Base-by-base conservation (phyloP, 2,113 vertebrate genomes). In the Puffinus mauretanicus region DNA sequence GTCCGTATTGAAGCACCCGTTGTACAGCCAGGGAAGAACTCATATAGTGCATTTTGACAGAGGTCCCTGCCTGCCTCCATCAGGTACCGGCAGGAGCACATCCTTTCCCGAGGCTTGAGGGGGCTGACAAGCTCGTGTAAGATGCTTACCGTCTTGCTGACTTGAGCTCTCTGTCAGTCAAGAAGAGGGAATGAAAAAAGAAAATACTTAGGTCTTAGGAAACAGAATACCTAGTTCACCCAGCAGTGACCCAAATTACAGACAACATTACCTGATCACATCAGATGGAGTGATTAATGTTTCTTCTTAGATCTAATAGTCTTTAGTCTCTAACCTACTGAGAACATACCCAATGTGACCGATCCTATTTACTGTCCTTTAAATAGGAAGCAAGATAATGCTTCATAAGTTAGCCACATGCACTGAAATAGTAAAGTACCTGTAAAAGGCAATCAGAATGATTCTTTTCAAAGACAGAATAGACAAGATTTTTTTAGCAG, bases 1-100 rank as follows among this genome's bases (percentile, higher is more conserved):
- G 25, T 76, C 16, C 8, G 0, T 49, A 8, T 1, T 52, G 49
- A 72, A 83, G 55, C 14, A 16, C 18, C 27, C 0, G 0, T 8
- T 42, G n/a, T 40, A 55, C 83, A 66, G 27, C 36, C 60, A 57
- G 27, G 54, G 27, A 79, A 88, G 36, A 94, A 42, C 9, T 64
- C 29, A 36, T 5, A 17, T 1, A 11, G 24, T 32, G 55, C 4
- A 1, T 57, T 69, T 65, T 71, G 58, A 42, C 27, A 34, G 51
- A 61, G 26, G 49, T 57, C 4, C 55, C 61, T 65, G 61, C 34
- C 26, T 61, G n/a, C 51, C 65, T 78, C n/a, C 29, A 36, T 27
- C 55, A 18, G 22, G 51, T 27, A 57, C 29, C 70, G 27, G 38
- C 71, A 42, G 64, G 17, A 73, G 36, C 51, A 16, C 32, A 49